Evolutionary conservation across 2,113 vertebrate genomes (phyloP).

Genomic region (Physeter macrocephalus): DNA sequence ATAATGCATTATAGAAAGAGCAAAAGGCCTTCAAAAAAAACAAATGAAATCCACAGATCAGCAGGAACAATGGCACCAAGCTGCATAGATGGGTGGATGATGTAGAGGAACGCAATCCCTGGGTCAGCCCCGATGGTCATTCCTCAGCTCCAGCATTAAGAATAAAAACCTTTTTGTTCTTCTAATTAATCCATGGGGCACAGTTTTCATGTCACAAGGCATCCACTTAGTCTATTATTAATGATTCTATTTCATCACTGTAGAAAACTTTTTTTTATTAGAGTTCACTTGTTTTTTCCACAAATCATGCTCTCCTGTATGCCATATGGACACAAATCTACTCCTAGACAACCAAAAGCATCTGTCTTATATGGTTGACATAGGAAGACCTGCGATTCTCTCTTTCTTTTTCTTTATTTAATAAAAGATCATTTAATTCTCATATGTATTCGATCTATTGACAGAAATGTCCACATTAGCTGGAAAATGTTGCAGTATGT

Average conservation of each 20-base stretch:
- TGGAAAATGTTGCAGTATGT: no score
- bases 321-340: neutral
- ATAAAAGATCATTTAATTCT: neutral
- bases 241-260: neutral
- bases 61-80: fast-evolving
- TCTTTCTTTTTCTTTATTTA: neutral
- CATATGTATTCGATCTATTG: neutral
- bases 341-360: no score
- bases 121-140: fast-evolving
- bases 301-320: neutral
- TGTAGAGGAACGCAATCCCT: fast-evolving
- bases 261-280: neutral
- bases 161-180: neutral
- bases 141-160: neutral
- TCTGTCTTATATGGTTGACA: neutral
- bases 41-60: no score
- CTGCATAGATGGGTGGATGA: fast-evolving
- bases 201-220: neutral
- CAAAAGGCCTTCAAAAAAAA: neutral
- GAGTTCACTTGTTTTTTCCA: neutral
- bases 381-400: fast-evolving
- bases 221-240: neutral
- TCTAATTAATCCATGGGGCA: neutral
- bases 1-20: neutral
- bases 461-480: neutral